Evolutionary conservation across 2,113 vertebrate genomes (phyloP), one percentile per base, ranked within the genome.

Genomic region (Alaudala cheleensis): DNA sequence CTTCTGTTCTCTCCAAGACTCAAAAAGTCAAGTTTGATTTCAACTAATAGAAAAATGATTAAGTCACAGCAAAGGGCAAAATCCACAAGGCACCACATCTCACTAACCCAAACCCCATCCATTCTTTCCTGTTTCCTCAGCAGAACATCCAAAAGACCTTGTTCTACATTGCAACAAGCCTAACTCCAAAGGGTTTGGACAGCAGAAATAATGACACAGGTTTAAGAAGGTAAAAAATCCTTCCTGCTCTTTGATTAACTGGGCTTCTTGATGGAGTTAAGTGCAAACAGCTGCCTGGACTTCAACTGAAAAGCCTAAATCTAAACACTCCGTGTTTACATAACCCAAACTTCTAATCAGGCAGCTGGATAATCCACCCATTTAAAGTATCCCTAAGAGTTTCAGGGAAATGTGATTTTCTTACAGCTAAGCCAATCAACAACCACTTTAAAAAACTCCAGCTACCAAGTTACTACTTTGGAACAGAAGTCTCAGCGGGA

Each of bases 281-380:
- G 98, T 98, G 97, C 97, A 98, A 98, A 98, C 98, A 98, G 97
- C 98, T 98, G 98, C 97, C 97, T 90, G 77, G 97, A 97, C 97
- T 98, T 97, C 97, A 97, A 97, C 97, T 95, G 97, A 96, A 98
- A 97, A 98, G 97, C 96, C 97, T 97, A 98, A 98, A 98, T 97
- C 97, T 98, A 98, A 98, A 98, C 97, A 98, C 93, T 90, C 72
- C 39, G 49, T 98, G 97, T 98, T 98, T 98, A 98, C 96, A 98
- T 98, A 98, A 98, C 97, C 97, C 97, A 98, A 97, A 97, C 97
- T 98, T 97, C 97, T 98, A 98, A 98, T 98, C 98, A 98, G 97
- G 97, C 96, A 80, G 97, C 97, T 97, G 97, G 98, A 97, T 98
- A 98, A 98, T 98, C 97, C 97, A 92, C 97, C 97, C 97, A 98